phyloP scores from a whole-genome alignment of 2,113 vertebrate species.

The Acanthisitta chloris region DNA sequence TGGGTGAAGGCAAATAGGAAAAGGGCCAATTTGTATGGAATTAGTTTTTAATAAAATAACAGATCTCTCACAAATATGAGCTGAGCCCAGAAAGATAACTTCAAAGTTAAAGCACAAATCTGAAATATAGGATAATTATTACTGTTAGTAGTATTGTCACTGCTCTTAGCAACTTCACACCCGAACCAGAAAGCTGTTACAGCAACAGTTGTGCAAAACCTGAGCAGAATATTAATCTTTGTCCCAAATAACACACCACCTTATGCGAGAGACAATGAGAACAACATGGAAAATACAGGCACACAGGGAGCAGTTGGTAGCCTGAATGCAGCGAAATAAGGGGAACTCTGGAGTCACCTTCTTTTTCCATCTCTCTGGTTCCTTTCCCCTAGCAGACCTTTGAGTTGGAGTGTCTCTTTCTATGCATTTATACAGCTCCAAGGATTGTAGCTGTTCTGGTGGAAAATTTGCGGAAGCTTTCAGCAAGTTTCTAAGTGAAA shows the following conservation, averaged over 20 bases:
- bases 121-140: background rate
- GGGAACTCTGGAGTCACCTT: background rate
- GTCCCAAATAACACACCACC: background rate
- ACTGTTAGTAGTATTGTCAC: background rate
- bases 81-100: background rate
- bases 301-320: background rate
- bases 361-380: background rate
- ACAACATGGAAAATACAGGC: background rate
- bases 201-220: background rate
- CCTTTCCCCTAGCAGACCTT: background rate
- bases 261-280: background rate
- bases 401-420: background rate
- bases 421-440: background rate
- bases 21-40: background rate
- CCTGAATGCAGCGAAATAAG: background rate
- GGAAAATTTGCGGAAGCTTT: background rate
- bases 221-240: background rate
- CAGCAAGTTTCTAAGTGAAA: conserved; percentile 14
- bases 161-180: background rate
- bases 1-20: background rate
- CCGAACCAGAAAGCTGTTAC: background rate
- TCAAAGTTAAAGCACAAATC: background rate
- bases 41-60: background rate
- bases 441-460: background rate
- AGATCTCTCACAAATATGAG: background rate